A percentile compares a stretch with the other conserved stretches of the same genome.
Conservation (phyloP, 2,113 vertebrate species). For the Sus scrofa region T2T-Sscrofa CM000826.6:132697501-132698000, state of each 20-base stretch:
- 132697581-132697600: neutral
- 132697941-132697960: neutral
- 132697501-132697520: slow-evolving; percentile 1
- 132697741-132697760: neutral
- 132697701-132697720: neutral
- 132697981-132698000: neutral
- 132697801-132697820: neutral
- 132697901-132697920: neutral
- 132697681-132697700: neutral
- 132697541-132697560: neutral
- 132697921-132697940: neutral
- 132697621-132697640: neutral
- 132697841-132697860: neutral
- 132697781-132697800: neutral
- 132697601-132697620: neutral
- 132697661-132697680: neutral
- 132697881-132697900: neutral
- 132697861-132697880: neutral
- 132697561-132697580: neutral
- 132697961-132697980: neutral
- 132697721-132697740: neutral
- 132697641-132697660: slow-evolving; percentile 3
- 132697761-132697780: neutral
- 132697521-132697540: neutral
- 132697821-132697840: neutral